Evolutionary conservation across 2,888 invertebrate species (phyloP), one percentile per base, ranked within the genome.

Genomic region (Caenorhabditis becei): DNA sequence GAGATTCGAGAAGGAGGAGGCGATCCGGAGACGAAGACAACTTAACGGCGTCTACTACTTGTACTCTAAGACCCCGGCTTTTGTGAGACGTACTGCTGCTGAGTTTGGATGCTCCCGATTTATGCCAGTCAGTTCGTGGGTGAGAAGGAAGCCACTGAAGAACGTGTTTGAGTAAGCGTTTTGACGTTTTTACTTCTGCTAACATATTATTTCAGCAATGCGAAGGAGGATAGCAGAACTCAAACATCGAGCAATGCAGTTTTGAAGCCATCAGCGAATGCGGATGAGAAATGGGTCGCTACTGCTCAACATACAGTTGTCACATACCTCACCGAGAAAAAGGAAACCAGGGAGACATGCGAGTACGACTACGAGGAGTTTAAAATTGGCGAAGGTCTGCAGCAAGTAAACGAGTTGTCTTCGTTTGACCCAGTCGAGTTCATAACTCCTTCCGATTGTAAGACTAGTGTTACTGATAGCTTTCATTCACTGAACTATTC

Each of bases 351-450:
- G 20, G 75, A 74, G 49, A n/a, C 47, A 1, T 18, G 18, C 14
- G 74, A 74, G 37, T 74, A 67, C 20, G 65, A 74, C 53, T 80
- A 75, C 32, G 59, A 80, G 24, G 58, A 63, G 24, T 75, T 67
- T 49, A 69, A 70, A 47, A 53, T 37, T n/a, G 80, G 80, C 35
- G 70, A 80, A 47, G 80, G 69, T 10, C 11, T 63, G 2, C 63
- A 75, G 14, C 65, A 58, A 16, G 53, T 80, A 3, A 59, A 65
- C 35, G 53, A 67, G 16, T 23, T 75, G 1, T 59, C 74, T 3
- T 44, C 56, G 0, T 24, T 56, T 2, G 67, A 80, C 54, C 72
- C 69, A 2, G n/a, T 80, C 20, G 54, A 75, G 16, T 80, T 59
- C 35, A 37, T 81, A n/a, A 35, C 35, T 20, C 20, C 67, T 26